Percentiles rank a stretch among this genome's conserved stretches.
These are phyloP conservation scores for Craseonycteris thonglongyai DNA, from an alignment of 2,113 vertebrate species.

Conservation along the genomic window DNA sequence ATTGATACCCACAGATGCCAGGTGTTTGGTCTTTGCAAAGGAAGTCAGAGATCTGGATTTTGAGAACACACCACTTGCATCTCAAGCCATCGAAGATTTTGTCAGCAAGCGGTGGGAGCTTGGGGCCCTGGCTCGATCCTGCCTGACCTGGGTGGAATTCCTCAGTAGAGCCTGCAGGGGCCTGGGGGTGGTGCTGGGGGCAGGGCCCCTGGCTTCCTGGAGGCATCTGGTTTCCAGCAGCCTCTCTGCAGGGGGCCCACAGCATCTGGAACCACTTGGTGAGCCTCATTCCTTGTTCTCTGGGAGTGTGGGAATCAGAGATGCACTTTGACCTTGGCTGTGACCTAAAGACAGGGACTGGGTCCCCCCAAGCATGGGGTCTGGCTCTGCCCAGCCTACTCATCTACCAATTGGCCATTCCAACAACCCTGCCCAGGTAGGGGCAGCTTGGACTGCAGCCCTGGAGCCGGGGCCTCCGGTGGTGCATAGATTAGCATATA, in stretches of 20 bases:
- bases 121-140: fast-evolving
- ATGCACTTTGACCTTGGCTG: neutral
- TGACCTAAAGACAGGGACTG: neutral
- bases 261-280: neutral
- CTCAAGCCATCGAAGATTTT: neutral
- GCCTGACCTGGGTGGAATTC: neutral
- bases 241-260: neutral
- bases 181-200: neutral
- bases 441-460: neutral
- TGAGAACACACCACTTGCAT: neutral
- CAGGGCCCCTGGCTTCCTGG: neutral
- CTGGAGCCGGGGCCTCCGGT: neutral
- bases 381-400: neutral
- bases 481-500: neutral
- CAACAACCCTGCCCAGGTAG: neutral
- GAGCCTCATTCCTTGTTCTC: neutral
- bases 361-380: neutral
- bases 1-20: neutral
- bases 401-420: neutral
- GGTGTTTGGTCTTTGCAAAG: neutral
- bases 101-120: neutral
- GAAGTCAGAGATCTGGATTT: neutral
- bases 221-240: neutral
- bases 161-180: neutral
- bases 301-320: neutral